These are phyloP conservation scores for Alectura lathami DNA, from an alignment of 2,113 vertebrate genomes.

Conservation along the genomic window DNA sequence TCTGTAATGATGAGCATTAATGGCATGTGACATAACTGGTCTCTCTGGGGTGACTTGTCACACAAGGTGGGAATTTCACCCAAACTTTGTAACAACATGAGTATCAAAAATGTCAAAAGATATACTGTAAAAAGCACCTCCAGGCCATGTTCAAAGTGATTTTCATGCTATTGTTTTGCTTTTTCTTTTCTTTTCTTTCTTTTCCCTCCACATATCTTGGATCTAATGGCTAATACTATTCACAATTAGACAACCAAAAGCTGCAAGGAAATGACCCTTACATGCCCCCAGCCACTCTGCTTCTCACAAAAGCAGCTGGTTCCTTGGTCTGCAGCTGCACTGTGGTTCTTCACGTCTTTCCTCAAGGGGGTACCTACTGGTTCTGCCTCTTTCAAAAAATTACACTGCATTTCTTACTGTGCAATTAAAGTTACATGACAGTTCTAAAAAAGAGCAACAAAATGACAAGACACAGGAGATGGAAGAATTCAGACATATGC, in stretches of 20 bases:
- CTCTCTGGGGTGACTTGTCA: background rate
- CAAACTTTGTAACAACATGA: background rate
- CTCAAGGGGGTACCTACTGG: background rate
- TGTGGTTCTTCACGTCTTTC: rapidly evolving
- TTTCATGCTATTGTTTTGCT: background rate
- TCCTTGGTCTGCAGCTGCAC: background rate
- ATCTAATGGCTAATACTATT: background rate
- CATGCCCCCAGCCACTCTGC: background rate
- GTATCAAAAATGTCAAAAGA: background rate
- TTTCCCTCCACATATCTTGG: background rate
- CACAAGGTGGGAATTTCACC: background rate
- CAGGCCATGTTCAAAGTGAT: slow-evolving; percentile 1
- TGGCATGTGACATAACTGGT: slow-evolving; percentile 14
- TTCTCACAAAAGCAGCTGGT: background rate
- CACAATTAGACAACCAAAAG: background rate
- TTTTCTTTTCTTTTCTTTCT: background rate
- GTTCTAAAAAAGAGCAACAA: background rate
- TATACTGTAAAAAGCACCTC: background rate
- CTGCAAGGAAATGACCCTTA: background rate
- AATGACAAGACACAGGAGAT: background rate
- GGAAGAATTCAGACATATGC: slow-evolving; percentile 21
- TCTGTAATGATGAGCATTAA: background rate
- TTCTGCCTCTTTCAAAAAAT: background rate
- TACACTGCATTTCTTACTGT: background rate
- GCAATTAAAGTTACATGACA: background rate